These are phyloP conservation scores for Netelia virgata DNA, from an alignment of 2,888 invertebrate species.

Conservation along the genomic window DNA sequence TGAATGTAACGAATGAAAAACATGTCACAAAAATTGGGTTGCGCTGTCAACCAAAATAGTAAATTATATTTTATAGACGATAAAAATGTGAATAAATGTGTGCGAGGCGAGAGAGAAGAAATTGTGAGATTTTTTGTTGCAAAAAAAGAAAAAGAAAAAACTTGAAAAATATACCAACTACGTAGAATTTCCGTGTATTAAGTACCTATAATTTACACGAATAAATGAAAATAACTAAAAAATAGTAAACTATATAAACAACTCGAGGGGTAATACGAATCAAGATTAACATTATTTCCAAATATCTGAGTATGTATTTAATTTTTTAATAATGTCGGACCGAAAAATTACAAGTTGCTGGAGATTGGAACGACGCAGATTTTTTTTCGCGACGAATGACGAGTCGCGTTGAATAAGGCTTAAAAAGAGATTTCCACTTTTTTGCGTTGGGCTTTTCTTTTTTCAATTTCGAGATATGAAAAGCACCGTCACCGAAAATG, in stretches of 20 bases:
- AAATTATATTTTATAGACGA: conserved; percentile 15
- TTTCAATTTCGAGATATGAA: conserved; percentile 47
- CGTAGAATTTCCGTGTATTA: no score
- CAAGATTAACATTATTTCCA: no score
- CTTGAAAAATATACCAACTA: no score
- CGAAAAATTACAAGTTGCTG: conserved; percentile 5
- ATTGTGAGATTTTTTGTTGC: no score
- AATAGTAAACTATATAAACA: no score
- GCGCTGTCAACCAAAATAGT: no score
- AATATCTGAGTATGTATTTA: background rate
- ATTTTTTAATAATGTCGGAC: background rate
- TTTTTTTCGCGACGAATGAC: conserved; percentile 13
- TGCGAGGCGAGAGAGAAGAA: background rate
- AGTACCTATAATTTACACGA: no score
- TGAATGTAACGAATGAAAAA: no score
- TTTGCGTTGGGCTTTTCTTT: conserved; percentile 21
- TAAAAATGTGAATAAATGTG: background rate
- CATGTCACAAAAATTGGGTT: no score
- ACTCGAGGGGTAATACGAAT: no score
- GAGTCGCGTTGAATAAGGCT: conserved; percentile 8
- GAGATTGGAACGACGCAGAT: background rate
- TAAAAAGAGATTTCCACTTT: conserved; percentile 22
- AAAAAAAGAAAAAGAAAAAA: no score
- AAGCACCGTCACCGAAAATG: conserved; percentile 13
- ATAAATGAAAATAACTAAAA: no score